phyloP scores from a whole-genome alignment of 2,888 invertebrate species.

The Chirona hameri region DNA sequence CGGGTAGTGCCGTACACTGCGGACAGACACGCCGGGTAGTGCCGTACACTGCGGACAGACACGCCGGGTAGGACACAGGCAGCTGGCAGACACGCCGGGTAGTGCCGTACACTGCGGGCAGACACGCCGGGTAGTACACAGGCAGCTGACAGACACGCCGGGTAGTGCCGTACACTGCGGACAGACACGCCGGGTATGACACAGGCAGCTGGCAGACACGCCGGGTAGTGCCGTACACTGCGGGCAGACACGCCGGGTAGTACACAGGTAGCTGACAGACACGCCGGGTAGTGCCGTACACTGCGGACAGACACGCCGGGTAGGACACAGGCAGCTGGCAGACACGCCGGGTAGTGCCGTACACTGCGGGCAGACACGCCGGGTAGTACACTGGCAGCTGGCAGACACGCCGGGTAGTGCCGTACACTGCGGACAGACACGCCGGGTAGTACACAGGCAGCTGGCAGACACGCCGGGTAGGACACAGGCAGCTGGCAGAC shows the following conservation, averaged over 20 bases:
- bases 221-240: slow-evolving; percentile 69
- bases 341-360: slow-evolving; percentile 57
- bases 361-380: slow-evolving; percentile 54
- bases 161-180: slow-evolving; percentile 69
- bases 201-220: neutral
- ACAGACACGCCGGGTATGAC: neutral
- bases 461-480: too few relatives aligned
- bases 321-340: neutral
- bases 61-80: neutral
- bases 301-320: slow-evolving; percentile 46
- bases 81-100: too few relatives aligned
- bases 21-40: slow-evolving; percentile 44
- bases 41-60: slow-evolving; percentile 62
- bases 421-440: slow-evolving; percentile 60
- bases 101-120: slow-evolving; percentile 66
- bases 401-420: slow-evolving; percentile 49
- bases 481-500: slow-evolving; percentile 36
- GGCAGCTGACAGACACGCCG: neutral
- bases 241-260: neutral
- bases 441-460: neutral
- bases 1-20: neutral
- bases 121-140: neutral
- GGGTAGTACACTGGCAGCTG: neutral
- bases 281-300: slow-evolving; percentile 64
- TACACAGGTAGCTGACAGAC: neutral